Evolutionary conservation across 2,888 invertebrate genomes (phyloP).

Genomic region (Lepidocyrtinus sp.): DNA sequence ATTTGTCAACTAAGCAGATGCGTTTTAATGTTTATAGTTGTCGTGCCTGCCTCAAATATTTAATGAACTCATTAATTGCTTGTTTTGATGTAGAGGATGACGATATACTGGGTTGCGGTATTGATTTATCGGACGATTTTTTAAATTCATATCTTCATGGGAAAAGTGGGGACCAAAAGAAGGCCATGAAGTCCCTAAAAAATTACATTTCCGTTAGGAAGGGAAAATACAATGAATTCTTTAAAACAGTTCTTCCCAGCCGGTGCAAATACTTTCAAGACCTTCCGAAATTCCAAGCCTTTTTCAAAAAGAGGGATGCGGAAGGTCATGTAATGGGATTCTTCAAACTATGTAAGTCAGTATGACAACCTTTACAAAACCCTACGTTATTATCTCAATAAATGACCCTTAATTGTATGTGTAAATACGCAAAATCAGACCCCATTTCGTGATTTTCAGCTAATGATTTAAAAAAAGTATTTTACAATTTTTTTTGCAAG

Average conservation of each 20-base stretch:
- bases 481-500: neutral
- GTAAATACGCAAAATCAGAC: no score
- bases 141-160: slow-evolving; percentile 42
- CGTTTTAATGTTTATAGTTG: no score
- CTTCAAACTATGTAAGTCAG: slow-evolving; percentile 48
- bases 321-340: slow-evolving; percentile 42
- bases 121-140: slow-evolving; percentile 48
- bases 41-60: no score
- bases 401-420: no score
- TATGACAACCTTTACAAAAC: neutral
- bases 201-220: slow-evolving; percentile 38
- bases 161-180: slow-evolving; percentile 46
- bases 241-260: slow-evolving; percentile 46
- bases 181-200: slow-evolving; percentile 44
- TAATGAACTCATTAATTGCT: neutral
- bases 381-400: neutral
- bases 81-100: slow-evolving; percentile 50
- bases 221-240: slow-evolving; percentile 52
- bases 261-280: slow-evolving; percentile 40
- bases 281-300: slow-evolving; percentile 40
- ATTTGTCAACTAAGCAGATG: no score
- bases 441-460: no score
- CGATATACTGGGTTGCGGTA: slow-evolving; percentile 42
- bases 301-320: slow-evolving; percentile 36
- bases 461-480: no score